phyloP scores from a whole-genome alignment of 1,140 invertebrate genomes.

The Lordiphosa stackelbergi region DNA sequence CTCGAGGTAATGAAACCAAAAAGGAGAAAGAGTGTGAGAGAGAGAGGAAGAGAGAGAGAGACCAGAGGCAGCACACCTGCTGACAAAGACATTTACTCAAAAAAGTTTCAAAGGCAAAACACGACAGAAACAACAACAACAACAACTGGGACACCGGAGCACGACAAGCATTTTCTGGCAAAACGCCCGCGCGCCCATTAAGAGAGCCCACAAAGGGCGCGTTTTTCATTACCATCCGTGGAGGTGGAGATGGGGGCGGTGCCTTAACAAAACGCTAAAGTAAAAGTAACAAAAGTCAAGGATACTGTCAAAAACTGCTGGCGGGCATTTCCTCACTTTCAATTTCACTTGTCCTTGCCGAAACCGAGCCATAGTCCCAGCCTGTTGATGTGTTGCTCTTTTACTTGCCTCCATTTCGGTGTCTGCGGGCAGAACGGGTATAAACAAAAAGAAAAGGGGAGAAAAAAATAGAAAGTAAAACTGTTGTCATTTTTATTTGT shows the following conservation, averaged over 20 bases:
- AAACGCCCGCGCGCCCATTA: slow-evolving; percentile 60
- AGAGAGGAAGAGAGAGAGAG: slow-evolving; percentile 21
- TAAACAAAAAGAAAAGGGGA: too few species aligned
- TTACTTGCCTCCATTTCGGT: slow-evolving; percentile 38
- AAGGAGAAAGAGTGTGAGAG: slow-evolving; percentile 37
- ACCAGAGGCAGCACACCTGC: slow-evolving; percentile 49
- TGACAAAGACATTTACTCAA: slow-evolving; percentile 76
- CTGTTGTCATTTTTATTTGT: too few species aligned
- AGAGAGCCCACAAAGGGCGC: slow-evolving; percentile 63
- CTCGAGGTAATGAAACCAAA: slow-evolving; percentile 66
- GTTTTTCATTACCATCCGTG: slow-evolving; percentile 66
- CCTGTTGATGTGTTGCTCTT: too few species aligned
- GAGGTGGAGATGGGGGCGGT: slow-evolving; percentile 10
- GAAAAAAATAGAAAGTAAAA: too few species aligned
- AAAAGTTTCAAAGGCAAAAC: slow-evolving; percentile 51
- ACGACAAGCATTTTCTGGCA: slow-evolving; percentile 67
- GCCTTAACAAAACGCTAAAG: slow-evolving; percentile 57
- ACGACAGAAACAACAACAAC: slow-evolving; percentile 16
- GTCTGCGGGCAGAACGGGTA: too few species aligned
- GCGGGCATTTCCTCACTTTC: slow-evolving; percentile 66
- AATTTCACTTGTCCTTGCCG: slow-evolving; percentile 43
- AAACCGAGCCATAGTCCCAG: too few species aligned
- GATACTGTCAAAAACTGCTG: slow-evolving; percentile 61
- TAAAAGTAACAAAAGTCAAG: slow-evolving; percentile 72
- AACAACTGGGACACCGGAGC: slow-evolving; percentile 45